Conservation (phyloP, 2,888 invertebrate genomes). For the Dichetophora obliterata region DNA sequence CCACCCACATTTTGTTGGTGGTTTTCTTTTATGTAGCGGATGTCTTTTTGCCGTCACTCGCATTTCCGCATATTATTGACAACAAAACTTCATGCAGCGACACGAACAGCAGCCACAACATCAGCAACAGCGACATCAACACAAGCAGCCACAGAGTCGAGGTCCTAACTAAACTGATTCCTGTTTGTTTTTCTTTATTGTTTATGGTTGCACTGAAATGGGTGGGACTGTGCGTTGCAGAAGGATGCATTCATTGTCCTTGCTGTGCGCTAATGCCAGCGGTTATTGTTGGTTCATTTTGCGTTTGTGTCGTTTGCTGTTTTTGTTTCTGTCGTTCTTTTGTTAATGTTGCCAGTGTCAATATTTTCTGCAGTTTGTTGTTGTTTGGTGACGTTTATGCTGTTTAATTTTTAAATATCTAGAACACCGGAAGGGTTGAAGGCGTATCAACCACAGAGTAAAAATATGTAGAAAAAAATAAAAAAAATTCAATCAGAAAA, state of each 20-base stretch:
- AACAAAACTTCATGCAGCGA: no score
- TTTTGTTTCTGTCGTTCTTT: not conserved
- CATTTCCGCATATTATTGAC: no score
- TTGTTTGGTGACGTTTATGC: no score
- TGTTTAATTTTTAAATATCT: no score
- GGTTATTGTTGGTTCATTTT: conserved; percentile 1
- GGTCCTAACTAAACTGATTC: not conserved
- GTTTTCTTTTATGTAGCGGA: not conserved
- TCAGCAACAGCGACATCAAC: not conserved
- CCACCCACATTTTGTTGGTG: no score
- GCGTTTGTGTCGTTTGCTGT: not conserved
- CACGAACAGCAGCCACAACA: not conserved
- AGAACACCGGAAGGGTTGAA: no score
- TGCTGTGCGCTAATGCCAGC: not conserved
- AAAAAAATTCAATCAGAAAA: no score
- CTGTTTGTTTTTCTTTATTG: not conserved
- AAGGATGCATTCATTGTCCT: not conserved
- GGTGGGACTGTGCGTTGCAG: not conserved
- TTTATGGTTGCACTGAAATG: no score
- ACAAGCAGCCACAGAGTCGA: not conserved
- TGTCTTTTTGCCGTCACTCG: not conserved
- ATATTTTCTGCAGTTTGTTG: not conserved
- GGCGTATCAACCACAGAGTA: no score
- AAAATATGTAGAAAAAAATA: no score
- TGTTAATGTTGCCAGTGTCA: not conserved